Percentiles rank a stretch among this genome's conserved stretches.
phyloP scores from a whole-genome alignment of 2,888 invertebrate genomes.

The Phrixothrix hirtus region DNA sequence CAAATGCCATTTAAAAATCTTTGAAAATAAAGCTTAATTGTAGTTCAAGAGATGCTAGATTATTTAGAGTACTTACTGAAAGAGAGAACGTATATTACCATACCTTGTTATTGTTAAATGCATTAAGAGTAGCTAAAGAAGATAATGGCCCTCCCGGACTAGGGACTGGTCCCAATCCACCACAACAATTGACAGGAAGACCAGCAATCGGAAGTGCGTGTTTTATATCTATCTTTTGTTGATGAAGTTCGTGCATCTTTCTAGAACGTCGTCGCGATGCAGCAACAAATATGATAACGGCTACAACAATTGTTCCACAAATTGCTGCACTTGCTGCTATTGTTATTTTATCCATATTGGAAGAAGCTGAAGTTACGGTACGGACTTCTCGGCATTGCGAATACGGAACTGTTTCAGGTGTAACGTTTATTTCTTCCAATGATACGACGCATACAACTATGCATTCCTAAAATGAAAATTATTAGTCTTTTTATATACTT shows the following conservation, averaged over 20 bases:
- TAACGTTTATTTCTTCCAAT: conserved; percentile 84
- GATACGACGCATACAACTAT: conserved; percentile 92
- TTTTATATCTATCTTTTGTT: conserved; percentile 64
- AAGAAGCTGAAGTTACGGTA: conserved; percentile 79
- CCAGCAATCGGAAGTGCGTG: conserved; percentile 71
- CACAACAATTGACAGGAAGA: conserved; percentile 79
- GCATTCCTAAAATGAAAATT: conserved; percentile 70
- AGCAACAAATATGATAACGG: conserved; percentile 86
- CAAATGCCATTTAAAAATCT: too few species aligned
- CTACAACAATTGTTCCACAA: conserved; percentile 88
- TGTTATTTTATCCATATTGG: conserved; percentile 93
- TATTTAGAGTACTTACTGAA: neutral
- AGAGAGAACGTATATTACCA: too few species aligned
- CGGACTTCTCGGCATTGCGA: conserved; percentile 87
- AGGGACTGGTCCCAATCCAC: conserved; percentile 70
- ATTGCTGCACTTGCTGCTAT: conserved; percentile 92
- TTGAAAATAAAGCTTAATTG: too few species aligned
- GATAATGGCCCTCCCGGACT: conserved; percentile 80
- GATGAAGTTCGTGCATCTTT: conserved; percentile 73
- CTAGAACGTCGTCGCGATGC: conserved; percentile 79
- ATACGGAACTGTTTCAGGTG: conserved; percentile 83
- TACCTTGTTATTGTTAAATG: conserved; percentile 83
- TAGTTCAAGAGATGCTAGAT: too few species aligned
- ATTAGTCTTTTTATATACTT: too few species aligned
- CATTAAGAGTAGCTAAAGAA: conserved; percentile 80